Conservation (phyloP, 2,888 invertebrate genomes). For the Agonopterix alstromeriana region DNA sequence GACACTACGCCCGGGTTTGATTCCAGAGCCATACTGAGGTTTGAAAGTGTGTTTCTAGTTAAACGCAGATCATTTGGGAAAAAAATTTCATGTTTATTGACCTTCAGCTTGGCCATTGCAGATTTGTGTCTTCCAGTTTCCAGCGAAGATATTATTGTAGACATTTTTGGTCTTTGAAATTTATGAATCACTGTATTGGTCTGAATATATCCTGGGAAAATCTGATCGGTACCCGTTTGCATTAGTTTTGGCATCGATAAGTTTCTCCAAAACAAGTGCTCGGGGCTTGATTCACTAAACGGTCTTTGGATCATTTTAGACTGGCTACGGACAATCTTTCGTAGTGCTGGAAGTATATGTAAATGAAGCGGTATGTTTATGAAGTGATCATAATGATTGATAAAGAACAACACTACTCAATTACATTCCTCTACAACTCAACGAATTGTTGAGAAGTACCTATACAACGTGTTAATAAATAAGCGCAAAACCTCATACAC, state of each 20-base stretch:
- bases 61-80: constrained; percentile 30
- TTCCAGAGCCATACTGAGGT: constrained; percentile 7
- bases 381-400: too few relatives aligned
- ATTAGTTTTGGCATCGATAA: constrained; percentile 5
- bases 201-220: constrained; percentile 32
- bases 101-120: constrained; percentile 22
- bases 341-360: constrained; percentile 34
- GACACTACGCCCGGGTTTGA: too few relatives aligned
- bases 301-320: constrained; percentile 64
- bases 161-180: constrained; percentile 38
- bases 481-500: too few relatives aligned
- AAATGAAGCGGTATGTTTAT: too few relatives aligned
- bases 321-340: constrained; percentile 60
- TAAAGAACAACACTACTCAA: too few relatives aligned
- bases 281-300: constrained; percentile 35
- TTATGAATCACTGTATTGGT: constrained; percentile 35
- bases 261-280: constrained; percentile 19
- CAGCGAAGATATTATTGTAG: constrained; percentile 37
- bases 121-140: constrained; percentile 30
- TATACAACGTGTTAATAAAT: too few relatives aligned
- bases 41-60: constrained; percentile 29
- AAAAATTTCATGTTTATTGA: constrained; percentile 17
- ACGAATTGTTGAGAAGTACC: too few relatives aligned
- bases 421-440: too few relatives aligned
- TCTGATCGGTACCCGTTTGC: constrained; percentile 19